These are phyloP conservation scores for Delphinapterus leucas DNA, from an alignment of 2,113 vertebrate genomes.

Conservation along the genomic window DNA sequence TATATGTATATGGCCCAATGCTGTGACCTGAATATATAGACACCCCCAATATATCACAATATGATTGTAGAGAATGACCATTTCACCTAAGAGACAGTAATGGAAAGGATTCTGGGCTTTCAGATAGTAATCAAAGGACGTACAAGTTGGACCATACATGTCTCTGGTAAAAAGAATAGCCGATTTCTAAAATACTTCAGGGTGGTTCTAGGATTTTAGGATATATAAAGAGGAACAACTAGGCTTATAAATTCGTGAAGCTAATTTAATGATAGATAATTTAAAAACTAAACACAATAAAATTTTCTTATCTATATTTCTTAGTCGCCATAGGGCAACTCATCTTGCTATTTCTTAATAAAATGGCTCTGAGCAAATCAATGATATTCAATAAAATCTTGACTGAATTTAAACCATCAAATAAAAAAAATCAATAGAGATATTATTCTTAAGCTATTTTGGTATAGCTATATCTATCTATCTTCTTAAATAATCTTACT, in stretches of 20 bases:
- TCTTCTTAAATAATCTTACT: neutral
- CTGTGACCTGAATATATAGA: neutral
- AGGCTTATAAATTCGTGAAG: neutral
- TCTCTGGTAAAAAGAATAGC: neutral
- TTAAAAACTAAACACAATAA: neutral
- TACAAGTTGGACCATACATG: neutral
- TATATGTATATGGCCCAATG: no score
- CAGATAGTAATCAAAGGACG: neutral
- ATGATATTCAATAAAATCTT: neutral
- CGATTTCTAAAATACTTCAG: neutral
- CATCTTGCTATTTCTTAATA: neutral
- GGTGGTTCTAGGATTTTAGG: neutral
- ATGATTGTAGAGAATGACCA: neutral
- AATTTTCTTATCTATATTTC: neutral
- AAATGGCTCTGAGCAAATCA: neutral
- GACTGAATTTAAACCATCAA: neutral
- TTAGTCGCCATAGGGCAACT: neutral
- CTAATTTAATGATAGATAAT: neutral
- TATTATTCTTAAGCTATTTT: neutral
- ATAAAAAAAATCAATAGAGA: neutral
- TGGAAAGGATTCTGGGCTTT: neutral
- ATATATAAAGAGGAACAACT: neutral
- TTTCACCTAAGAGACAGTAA: neutral
- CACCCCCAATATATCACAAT: neutral
- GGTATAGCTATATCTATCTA: neutral